phyloP scores from a whole-genome alignment of 1,140 invertebrate genomes.

The Drosophila orosa region DNA sequence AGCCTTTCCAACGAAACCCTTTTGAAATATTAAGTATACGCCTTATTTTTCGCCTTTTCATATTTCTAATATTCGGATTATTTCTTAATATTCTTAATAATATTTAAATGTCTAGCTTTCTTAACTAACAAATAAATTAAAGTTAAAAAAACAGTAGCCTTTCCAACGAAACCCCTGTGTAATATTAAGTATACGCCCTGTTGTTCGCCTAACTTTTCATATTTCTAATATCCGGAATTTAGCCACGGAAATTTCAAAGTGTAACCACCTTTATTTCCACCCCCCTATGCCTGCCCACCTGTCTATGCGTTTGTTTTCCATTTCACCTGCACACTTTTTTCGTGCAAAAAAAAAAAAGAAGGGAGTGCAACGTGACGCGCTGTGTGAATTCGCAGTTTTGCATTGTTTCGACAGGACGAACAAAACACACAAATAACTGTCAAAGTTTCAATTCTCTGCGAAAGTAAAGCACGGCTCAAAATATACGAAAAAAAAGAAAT shows the following conservation, averaged over 20 bases:
- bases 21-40: no score
- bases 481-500: background rate
- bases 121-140: no score
- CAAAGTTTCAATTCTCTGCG: constrained; percentile 41
- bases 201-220: no score
- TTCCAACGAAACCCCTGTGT: no score
- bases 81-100: no score
- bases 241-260: background rate
- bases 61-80: no score
- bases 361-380: constrained; percentile 27
- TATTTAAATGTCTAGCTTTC: no score
- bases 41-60: no score
- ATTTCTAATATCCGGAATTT: no score
- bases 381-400: constrained; percentile 11
- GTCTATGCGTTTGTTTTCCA: constrained; percentile 38
- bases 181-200: no score
- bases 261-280: background rate
- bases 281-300: background rate
- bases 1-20: no score
- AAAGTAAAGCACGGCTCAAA: constrained; percentile 27
- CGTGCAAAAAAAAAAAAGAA: constrained; percentile 4
- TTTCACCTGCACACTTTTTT: constrained; percentile 39
- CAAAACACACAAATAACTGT: constrained; percentile 54
- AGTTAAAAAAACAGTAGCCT: no score
- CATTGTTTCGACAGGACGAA: constrained; percentile 28